Evolutionary conservation across 2,888 invertebrate genomes (phyloP).

Genomic region (Troilus luridus): DNA sequence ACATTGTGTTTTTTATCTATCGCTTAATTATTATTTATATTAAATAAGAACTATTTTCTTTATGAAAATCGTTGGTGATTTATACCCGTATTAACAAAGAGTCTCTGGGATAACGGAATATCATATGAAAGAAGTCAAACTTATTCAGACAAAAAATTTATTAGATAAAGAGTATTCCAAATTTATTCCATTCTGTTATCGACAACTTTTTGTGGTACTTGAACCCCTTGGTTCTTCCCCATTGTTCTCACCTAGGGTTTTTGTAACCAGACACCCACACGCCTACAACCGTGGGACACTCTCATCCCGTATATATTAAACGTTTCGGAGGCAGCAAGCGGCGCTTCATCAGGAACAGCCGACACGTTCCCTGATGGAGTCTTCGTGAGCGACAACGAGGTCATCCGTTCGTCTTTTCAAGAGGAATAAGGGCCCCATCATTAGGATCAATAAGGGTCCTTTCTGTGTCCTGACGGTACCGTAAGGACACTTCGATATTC

Average conservation of each 20-base stretch:
- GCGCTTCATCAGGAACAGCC: neutral
- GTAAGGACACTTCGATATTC: constrained; percentile 19
- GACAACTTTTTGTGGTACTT: constrained; percentile 26
- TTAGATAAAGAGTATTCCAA: constrained; percentile 8
- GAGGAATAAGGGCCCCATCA: constrained; percentile 19
- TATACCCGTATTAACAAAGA: too few species aligned
- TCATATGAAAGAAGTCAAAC: neutral
- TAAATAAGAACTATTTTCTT: too few species aligned
- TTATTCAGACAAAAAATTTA: neutral
- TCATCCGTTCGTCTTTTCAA: neutral
- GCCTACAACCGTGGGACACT: neutral
- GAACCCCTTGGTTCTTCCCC: neutral
- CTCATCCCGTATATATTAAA: neutral
- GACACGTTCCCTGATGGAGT: neutral
- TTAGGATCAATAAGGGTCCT: constrained; percentile 21
- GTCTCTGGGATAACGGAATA: neutral
- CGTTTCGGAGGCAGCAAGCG: neutral
- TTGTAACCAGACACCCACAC: constrained; percentile 15
- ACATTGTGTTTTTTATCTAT: too few species aligned
- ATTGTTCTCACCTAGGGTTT: constrained; percentile 15
- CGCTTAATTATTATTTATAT: too few species aligned
- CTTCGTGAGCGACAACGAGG: neutral
- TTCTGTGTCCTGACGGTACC: neutral
- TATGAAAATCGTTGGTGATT: too few species aligned
- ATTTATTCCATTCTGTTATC: constrained; percentile 33